Evolutionary conservation across 1,140 invertebrate species (phyloP), one percentile per base, ranked within the genome.

Genomic region (Yoshiicerus persimilis): DNA sequence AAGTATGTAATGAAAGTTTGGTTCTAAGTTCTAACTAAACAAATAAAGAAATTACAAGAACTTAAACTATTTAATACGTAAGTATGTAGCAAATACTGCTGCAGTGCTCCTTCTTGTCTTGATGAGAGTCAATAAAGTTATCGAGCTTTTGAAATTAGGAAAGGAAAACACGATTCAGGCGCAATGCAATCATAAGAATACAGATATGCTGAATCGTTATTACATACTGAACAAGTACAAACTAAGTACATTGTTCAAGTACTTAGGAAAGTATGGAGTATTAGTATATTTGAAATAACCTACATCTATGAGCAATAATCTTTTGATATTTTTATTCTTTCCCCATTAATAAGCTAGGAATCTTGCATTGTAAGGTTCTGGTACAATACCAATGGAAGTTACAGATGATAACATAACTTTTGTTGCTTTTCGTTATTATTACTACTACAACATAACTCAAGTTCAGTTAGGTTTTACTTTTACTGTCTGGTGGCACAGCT

Each of bases 391-490:
- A 77, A 4, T 8, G 41, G 4, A 77, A 20, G 70, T 30, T 77
- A 34, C 70, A 77, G 32, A 80, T 80, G 75, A n/a, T 80, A 80
- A 80, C 75, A 80, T 80, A 80, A 80, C 75, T 80, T 80, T 80
- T 80, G 75, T 80, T 80, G 34, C 75, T 38, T n/a, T 80, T 80
- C 75, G n/a, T 80, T 70, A 70, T 80, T 80, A 80, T 80, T 80
- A 80, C 32, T 80, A 80, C 32, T 80, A 80, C 16, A 80, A 70
- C 64, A 70, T 70, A 70, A 70, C 64, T 70, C 75, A 80, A 80
- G 32, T 36, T 80, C 75, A 70, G 64, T 80, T 80, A 20, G 32
- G 32, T 80, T 80, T 80, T 80, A 80, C 32, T 80, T 23, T 30
- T 30, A 16, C 30, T 30, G 66, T 27, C 66, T 27, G 30, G 66